Evolutionary conservation across 2,113 vertebrate species (phyloP), one percentile per base, ranked within the genome.

Genomic region (Leucopternis melanops): DNA sequence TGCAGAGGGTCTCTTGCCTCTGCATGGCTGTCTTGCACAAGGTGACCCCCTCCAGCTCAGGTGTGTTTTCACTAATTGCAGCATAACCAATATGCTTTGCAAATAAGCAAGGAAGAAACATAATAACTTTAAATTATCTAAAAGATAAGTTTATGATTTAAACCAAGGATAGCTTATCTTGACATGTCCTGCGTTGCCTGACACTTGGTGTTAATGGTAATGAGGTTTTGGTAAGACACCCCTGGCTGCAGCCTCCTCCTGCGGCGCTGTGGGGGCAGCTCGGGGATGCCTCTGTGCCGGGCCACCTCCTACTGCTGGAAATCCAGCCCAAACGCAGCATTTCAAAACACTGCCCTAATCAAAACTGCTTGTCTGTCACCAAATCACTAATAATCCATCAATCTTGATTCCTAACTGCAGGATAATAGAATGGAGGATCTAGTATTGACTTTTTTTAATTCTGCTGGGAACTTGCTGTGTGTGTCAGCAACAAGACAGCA

Each of bases 381-480:
- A 47, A 4, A 52, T 66, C 77, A 5, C 78, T 13, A 7, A 36
- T 36, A 22, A 61, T 57, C 63, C 75, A 65, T 86, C 80, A 31
- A 1, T 66, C 63, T 4, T 26, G 49, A 44, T 21, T 63, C 32
- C 73, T 50, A 21, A 26, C 52, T 36, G 40, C 32, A 26, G 77
- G 67, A 26, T 36, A 26, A 29, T 23, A 36, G 79, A 75, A 47
- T 15, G 32, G 4, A 22, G 54, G 29, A 17, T 65, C 79, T 57
- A 25, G 29, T 71, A 22, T 77, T 87, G 94, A 75, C 62, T 65
- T 14, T 16, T 21, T 32, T 8, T 32, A 79, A 25, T 61, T 85
- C 92, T 95, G 90, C 89, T 92, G 92, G 92, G 92, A 84, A 92
- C 88, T 97, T 44, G 36, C 67, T 59, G 92, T 91, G 94, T 54